These are phyloP conservation scores for Tiliacea citrago DNA, from an alignment of 2,888 invertebrate species.

Conservation along the genomic window DNA sequence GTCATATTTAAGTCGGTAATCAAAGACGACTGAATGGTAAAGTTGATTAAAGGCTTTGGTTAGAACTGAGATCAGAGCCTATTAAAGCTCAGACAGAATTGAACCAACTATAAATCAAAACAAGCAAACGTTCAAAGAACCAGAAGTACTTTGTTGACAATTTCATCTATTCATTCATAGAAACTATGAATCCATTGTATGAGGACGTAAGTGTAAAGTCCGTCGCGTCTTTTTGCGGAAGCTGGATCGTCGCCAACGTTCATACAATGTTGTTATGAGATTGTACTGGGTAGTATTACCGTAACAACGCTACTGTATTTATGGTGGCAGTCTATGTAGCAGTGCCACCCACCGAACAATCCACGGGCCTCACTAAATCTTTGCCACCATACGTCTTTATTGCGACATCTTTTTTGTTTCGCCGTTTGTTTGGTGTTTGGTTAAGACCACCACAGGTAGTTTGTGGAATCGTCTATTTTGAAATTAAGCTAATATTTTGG, in stretches of 20 bases:
- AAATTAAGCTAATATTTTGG: background rate
- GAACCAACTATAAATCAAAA: slow-evolving; percentile 16
- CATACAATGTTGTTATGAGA: slow-evolving; percentile 80
- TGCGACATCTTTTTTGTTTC: slow-evolving; percentile 28
- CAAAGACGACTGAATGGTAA: slow-evolving; percentile 14
- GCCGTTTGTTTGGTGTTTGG: slow-evolving; percentile 20
- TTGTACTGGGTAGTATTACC: slow-evolving; percentile 72
- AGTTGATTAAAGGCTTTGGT: slow-evolving; percentile 17
- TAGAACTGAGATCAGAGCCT: background rate
- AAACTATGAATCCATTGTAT: slow-evolving; percentile 50
- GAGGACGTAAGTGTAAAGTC: slow-evolving; percentile 64
- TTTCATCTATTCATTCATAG: slow-evolving; percentile 55
- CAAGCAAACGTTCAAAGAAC: slow-evolving; percentile 9
- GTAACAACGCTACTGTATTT: slow-evolving; percentile 69
- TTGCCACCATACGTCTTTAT: slow-evolving; percentile 47
- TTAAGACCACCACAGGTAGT: background rate
- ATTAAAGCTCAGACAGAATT: background rate
- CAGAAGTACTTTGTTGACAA: slow-evolving; percentile 44
- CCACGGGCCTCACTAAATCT: slow-evolving; percentile 57
- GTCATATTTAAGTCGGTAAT: background rate
- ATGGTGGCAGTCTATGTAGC: slow-evolving; percentile 38
- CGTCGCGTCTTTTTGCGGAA: slow-evolving; percentile 67
- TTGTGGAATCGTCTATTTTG: background rate
- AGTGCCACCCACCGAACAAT: slow-evolving; percentile 47
- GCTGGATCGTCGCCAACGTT: slow-evolving; percentile 78